Conservation (phyloP, 2,888 invertebrate species). For the Hydraecia micacea region DNA sequence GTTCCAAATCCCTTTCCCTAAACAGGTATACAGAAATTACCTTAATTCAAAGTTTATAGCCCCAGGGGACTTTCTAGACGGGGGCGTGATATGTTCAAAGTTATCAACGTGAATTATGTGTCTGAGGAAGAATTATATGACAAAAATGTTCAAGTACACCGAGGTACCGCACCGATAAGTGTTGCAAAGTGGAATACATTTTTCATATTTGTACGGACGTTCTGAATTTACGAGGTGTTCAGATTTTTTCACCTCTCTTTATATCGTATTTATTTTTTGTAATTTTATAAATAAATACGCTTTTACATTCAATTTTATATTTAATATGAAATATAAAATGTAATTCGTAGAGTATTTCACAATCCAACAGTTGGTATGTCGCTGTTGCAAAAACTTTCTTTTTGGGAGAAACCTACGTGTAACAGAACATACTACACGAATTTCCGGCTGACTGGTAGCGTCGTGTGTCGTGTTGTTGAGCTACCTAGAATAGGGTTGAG, state of each 20-base stretch:
- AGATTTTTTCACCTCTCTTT: conserved; percentile 27
- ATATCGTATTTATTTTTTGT: conserved; percentile 13
- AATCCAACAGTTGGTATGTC: background rate
- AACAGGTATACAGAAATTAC: conserved; percentile 44
- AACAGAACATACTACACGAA: background rate
- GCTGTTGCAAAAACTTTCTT: background rate
- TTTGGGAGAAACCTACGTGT: background rate
- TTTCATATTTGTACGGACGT: conserved; percentile 55
- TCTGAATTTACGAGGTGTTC: conserved; percentile 42
- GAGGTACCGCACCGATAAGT: conserved; percentile 45
- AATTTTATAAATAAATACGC: background rate
- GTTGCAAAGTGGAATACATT: conserved; percentile 58
- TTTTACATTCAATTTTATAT: background rate
- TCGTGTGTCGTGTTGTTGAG: background rate
- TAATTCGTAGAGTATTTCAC: too few relatives aligned
- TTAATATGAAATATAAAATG: too few relatives aligned
- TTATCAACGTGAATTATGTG: conserved; percentile 59
- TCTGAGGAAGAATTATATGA: conserved; percentile 51
- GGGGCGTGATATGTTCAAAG: conserved; percentile 46
- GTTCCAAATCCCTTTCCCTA: conserved; percentile 20
- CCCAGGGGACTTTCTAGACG: conserved; percentile 20
- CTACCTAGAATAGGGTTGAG: too few relatives aligned
- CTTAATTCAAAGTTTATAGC: conserved; percentile 37
- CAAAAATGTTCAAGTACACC: conserved; percentile 43
- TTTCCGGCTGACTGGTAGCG: background rate